Base-by-base conservation (phyloP, 1,140 invertebrate species). In the Leptopilina clavipes region DNA sequence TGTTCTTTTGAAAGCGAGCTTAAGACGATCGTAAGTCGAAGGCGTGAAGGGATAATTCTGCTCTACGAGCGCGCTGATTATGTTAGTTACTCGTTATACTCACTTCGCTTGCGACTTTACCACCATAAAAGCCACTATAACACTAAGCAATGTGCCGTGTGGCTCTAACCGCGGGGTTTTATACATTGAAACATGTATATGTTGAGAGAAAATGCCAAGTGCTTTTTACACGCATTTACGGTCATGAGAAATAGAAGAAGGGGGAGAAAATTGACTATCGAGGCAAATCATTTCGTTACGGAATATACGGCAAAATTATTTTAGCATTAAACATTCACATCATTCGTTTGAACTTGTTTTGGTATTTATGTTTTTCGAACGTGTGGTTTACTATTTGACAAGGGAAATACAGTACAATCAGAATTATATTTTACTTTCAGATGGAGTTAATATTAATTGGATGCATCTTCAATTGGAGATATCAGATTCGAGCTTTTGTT, bases 11-110 rank as follows among this genome's bases (percentile, higher is more conserved):
- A 65, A 65, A 65, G 59, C 59, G 19, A 65, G 59, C 59, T 65
- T 65, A 65, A 65, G 59, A 65, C 12, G 59, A 65, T 65, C 59
- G 59, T 65, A 65, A 65, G 59, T 65, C 59, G 59, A 65, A 65
- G 59, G 59, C 59, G 59, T 65, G 59, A 65, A 65, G 59, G 59
- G 59, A 65, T 65, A 65, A 65, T 65, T 65, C 59, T 31, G 19
- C 14, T 65, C 59, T 65, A 65, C 59, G 59, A 65, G 59, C 59
- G 59, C 59, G 22, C 59, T 65, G 59, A 65, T 65, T 65, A 65
- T 65, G 59, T 65, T 65, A 65, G 59, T 65, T 65, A 65, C 59
- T 65, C 59, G 59, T 65, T 65, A 65, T 31, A 65, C 59, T 65
- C 59, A 65, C 59, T 65, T 65, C 59, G 25, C 59, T 40, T 12